These are phyloP conservation scores for Heliangelus exortis DNA, from an alignment of 2,797 vertebrate genomes.

Conservation along the genomic window DNA sequence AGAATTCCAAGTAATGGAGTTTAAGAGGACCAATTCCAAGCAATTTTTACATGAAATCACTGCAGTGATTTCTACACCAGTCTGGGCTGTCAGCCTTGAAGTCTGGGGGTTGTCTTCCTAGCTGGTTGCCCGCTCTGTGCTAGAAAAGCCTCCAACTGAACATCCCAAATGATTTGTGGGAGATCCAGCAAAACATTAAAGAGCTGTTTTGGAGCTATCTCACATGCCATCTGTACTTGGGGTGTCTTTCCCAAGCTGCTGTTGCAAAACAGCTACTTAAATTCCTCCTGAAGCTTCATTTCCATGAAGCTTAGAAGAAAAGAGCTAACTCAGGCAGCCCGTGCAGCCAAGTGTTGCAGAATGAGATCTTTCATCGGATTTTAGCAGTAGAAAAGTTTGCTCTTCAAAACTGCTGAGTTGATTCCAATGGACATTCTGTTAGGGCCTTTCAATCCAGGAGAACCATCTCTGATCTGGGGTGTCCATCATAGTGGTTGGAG, in stretches of 20 bases:
- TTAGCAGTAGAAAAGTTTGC: background rate
- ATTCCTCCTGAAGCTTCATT: slow-evolving; percentile 54
- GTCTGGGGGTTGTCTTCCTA: background rate
- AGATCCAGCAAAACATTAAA: slow-evolving; percentile 14
- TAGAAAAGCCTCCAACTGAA: background rate
- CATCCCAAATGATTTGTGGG: slow-evolving; percentile 34
- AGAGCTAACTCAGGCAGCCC: slow-evolving; percentile 40
- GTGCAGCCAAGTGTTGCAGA: background rate
- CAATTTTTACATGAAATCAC: background rate
- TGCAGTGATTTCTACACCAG: slow-evolving; percentile 17
- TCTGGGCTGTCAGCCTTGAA: slow-evolving; percentile 7
- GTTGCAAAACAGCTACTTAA: slow-evolving; percentile 55
- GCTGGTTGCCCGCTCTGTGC: background rate
- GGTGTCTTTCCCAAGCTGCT: slow-evolving; percentile 61
- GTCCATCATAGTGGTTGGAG: background rate
- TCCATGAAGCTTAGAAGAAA: slow-evolving; percentile 43
- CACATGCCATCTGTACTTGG: slow-evolving; percentile 46
- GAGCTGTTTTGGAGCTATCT: slow-evolving; percentile 21
- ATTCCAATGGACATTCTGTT: rapidly evolving
- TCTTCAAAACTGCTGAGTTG: background rate
- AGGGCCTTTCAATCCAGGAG: background rate
- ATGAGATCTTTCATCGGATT: background rate
- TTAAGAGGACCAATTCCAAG: background rate
- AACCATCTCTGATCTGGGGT: rapidly evolving
- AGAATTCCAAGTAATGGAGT: background rate